Base-by-base conservation (phyloP, 2,888 invertebrate genomes). In the Rhimphoctona megacephalus region DNA sequence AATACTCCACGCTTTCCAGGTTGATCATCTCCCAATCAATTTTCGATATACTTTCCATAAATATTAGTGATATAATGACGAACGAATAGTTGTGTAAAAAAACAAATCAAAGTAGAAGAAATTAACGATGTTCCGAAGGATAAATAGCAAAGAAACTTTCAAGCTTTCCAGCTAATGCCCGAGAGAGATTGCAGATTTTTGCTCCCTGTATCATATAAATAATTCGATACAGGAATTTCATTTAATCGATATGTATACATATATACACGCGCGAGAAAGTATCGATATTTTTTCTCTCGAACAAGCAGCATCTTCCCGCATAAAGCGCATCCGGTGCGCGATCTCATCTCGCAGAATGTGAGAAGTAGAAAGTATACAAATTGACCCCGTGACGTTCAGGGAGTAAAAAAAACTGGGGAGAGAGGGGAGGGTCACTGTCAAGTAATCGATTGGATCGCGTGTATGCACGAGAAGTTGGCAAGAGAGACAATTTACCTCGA, bases 281-380 rank as follows among this genome's bases (percentile, higher is more conserved):
- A 78, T 67, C 66, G 52, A 22, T 67, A 43, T 79, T 67, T 74
- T 52, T 72, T 19, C 36, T 70, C 39, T 54, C 54, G 30, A 30
- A 33, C 46, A 54, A 66, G 66, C 69, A 82, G 77, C 85, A 66
- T 78, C 77, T 74, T 82, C 81, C 69, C 79, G 79, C 64, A 52
- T 54, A 54, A 70, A 64, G 36, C 52, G 81, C 84, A 84, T 84
- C 84, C 84, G 78, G 86, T 67, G 78, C n/a, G 67, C 69, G 64
- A 80, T 88, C 85, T 85, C 79, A 46, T 70, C 77, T 81, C 72
- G 83, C 86, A 88, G 90, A 91, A 92, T 91, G 91, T 90, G 90
- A 90, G 91, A 91, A 90, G 90, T 93, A 93, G 93, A 93, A 93
- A 93, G 93, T 91, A 90, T 22, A 64, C 57, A 82, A 90, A 92